These are phyloP conservation scores for Siniperca scherzeri DNA, from an alignment of 2,797 vertebrate genomes.

Conservation along the genomic window DNA sequence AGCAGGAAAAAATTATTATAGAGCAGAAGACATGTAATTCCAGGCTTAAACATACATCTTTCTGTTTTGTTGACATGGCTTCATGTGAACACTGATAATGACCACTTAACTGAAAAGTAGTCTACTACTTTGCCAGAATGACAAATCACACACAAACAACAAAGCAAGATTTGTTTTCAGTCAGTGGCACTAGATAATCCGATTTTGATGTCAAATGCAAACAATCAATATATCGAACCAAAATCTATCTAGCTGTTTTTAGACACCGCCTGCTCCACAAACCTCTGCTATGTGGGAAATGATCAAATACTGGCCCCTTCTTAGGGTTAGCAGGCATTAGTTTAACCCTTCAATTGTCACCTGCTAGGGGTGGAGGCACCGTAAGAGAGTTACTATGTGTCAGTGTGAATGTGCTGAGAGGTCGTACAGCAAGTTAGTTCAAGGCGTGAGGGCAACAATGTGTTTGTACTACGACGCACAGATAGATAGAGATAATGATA, in stretches of 20 bases:
- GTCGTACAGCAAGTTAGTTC: constrained; percentile 46
- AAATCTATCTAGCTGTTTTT: constrained; percentile 40
- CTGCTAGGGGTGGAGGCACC: constrained; percentile 59
- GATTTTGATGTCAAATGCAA: neutral
- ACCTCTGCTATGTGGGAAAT: constrained; percentile 50
- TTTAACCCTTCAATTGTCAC: constrained; percentile 84
- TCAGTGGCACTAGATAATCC: neutral
- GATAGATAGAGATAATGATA: neutral
- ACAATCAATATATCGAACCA: neutral
- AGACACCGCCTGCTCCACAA: constrained; percentile 33
- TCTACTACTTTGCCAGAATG: neutral
- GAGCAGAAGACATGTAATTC: constrained; percentile 16
- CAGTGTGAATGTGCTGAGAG: constrained; percentile 54
- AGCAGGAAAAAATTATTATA: constrained; percentile 13
- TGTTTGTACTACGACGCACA: constrained; percentile 15
- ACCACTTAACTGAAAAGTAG: neutral
- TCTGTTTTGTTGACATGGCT: constrained; percentile 1
- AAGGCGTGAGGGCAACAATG: constrained; percentile 49
- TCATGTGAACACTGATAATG: neutral
- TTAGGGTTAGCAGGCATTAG: constrained; percentile 68
- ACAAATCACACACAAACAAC: neutral
- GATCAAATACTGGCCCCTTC: constrained; percentile 63
- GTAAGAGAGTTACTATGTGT: constrained; percentile 56
- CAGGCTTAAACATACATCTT: neutral
- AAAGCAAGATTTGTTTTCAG: constrained; percentile 8